phyloP scores from a whole-genome alignment of 2,888 invertebrate genomes.

The Dryobotodes eremita region DNA sequence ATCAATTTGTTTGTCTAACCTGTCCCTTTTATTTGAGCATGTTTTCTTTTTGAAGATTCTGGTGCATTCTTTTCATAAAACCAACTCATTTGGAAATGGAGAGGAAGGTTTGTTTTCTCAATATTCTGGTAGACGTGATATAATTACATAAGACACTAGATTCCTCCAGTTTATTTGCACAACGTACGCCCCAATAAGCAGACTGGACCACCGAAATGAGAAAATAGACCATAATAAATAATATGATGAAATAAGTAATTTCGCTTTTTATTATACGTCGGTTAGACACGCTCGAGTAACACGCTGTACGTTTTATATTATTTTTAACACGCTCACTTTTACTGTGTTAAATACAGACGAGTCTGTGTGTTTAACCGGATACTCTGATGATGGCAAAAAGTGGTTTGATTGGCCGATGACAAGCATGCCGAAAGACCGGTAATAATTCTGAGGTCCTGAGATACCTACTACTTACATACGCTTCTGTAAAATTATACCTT shows the following conservation, averaged over 20 bases:
- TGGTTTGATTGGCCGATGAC: conserved; percentile 43
- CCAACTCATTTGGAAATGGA: background rate
- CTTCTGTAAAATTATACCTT: conserved; percentile 3
- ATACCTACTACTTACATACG: background rate
- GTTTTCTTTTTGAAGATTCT: background rate
- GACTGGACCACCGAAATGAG: conserved; percentile 28
- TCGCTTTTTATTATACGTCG: conserved; percentile 59
- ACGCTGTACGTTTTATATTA: conserved; percentile 43
- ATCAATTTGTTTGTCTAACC: background rate
- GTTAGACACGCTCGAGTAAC: conserved; percentile 62
- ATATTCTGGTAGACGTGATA: background rate
- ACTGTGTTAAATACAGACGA: conserved; percentile 29
- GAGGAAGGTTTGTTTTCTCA: background rate
- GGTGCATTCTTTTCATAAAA: background rate
- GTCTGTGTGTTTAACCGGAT: conserved; percentile 54
- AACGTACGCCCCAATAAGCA: conserved; percentile 34
- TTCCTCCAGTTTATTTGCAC: conserved; percentile 29
- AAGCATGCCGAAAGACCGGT: conserved; percentile 42
- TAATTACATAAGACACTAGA: background rate
- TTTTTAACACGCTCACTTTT: conserved; percentile 57
- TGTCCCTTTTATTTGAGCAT: too few species aligned
- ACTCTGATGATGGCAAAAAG: conserved; percentile 48
- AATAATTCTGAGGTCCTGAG: conserved; percentile 3
- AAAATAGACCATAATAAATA: conserved; percentile 33
- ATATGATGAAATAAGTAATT: conserved; percentile 53